phyloP scores from a whole-genome alignment of 2,113 vertebrate species.

The Formicarius rufipectus region DNA sequence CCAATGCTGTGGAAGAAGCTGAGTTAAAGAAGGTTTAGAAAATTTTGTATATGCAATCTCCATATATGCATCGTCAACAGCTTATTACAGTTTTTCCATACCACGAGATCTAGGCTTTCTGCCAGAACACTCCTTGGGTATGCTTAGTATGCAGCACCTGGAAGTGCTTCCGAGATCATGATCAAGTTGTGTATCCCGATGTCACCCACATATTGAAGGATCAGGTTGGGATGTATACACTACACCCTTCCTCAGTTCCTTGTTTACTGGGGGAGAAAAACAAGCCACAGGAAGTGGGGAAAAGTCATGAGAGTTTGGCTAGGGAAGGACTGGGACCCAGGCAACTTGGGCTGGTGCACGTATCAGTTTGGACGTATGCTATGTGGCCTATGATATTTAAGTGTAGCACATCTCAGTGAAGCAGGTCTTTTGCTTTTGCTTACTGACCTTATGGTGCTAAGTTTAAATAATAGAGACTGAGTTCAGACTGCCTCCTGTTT shows the following conservation, averaged over 20 bases:
- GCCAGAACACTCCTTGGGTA: slow-evolving; percentile 45
- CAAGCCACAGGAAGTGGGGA: background rate
- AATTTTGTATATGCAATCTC: slow-evolving; percentile 62
- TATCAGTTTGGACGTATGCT: background rate
- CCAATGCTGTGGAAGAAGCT: slow-evolving; percentile 59
- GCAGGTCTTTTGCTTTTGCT: background rate
- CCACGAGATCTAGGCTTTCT: slow-evolving; percentile 44
- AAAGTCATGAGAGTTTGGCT: background rate
- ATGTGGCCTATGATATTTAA: background rate
- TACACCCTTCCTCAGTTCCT: background rate
- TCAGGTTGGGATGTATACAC: background rate
- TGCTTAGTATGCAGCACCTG: slow-evolving; percentile 64
- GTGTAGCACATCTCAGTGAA: background rate
- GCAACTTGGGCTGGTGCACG: accelerated
- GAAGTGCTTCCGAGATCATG: slow-evolving; percentile 54
- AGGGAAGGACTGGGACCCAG: background rate
- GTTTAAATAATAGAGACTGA: background rate
- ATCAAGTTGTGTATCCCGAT: background rate
- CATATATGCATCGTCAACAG: slow-evolving; percentile 62
- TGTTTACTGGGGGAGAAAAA: background rate
- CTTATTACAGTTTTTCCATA: slow-evolving; percentile 58
- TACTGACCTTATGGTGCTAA: background rate
- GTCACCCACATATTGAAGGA: background rate
- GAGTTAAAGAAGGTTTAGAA: slow-evolving; percentile 61
- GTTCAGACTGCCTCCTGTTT: background rate